Conservation (phyloP, 1,140 invertebrate species). For the Contarinia nasturtii region DNA sequence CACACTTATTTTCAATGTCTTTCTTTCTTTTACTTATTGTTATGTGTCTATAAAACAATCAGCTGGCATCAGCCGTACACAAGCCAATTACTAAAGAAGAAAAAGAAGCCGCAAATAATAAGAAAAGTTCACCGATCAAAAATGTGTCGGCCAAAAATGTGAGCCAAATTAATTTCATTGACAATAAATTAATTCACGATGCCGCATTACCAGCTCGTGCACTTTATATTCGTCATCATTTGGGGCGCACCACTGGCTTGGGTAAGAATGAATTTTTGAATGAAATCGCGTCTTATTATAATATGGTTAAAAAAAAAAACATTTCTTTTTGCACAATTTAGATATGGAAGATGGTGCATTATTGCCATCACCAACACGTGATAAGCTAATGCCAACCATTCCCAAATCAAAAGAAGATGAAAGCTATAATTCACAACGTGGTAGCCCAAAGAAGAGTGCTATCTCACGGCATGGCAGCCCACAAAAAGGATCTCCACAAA, state of each 20-base stretch:
- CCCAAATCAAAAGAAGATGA: conserved; percentile 36
- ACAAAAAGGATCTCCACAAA: conserved; percentile 30
- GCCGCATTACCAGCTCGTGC: conserved; percentile 28
- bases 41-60: too few species aligned
- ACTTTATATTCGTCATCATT: conserved; percentile 43
- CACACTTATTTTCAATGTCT: too few species aligned
- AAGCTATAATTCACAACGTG: conserved; percentile 13
- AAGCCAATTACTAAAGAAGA: conserved; percentile 68
- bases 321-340: too few species aligned
- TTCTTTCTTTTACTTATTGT: too few species aligned
- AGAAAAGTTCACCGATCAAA: conserved; percentile 50
- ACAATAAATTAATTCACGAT: conserved; percentile 22
- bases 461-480: conserved; percentile 21
- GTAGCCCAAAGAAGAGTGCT: conserved; percentile 22
- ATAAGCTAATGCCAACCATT: conserved; percentile 48
- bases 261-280: conserved; percentile 24
- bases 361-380: conserved; percentile 44
- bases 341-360: conserved; percentile 32
- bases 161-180: conserved; percentile 21
- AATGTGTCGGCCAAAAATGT: conserved; percentile 15
- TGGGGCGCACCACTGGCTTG: conserved; percentile 46
- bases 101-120: conserved; percentile 69
- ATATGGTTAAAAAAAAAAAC: too few species aligned
- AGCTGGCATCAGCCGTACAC: conserved; percentile 1
- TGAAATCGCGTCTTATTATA: too few species aligned